Evolutionary conservation across 2,797 vertebrate genomes (phyloP).

Genomic region (Echiichthys vipera): DNA sequence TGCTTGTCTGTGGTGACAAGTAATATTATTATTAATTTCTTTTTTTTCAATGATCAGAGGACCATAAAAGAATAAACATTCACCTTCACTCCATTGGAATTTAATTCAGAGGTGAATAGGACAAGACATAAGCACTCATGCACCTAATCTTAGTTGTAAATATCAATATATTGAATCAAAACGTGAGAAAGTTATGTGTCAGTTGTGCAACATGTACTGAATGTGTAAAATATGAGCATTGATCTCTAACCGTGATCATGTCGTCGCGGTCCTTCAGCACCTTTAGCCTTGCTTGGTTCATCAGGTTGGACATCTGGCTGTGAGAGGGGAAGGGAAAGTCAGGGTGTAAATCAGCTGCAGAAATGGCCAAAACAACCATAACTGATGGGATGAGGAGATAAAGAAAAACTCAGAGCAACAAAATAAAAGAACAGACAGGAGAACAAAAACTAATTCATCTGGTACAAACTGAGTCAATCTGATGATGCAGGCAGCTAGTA

Average conservation of each 20-base stretch:
- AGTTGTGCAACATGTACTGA: not conserved
- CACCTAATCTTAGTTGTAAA: not conserved
- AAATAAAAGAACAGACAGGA: not conserved
- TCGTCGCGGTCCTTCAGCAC: conserved; percentile 95
- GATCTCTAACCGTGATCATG: conserved; percentile 91
- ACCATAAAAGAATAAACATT: not conserved
- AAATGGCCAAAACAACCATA: not conserved
- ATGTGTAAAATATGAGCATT: not conserved
- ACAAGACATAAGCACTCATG: not conserved
- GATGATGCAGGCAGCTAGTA: not conserved
- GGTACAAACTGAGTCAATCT: not conserved
- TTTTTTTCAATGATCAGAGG: not conserved
- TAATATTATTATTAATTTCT: no score
- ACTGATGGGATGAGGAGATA: not conserved
- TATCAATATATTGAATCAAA: not conserved
- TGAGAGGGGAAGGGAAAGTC: not conserved
- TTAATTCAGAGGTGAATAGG: not conserved
- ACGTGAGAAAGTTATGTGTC: not conserved
- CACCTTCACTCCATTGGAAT: not conserved
- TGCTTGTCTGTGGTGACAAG: not conserved
- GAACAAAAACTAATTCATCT: no score
- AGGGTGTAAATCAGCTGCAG: not conserved
- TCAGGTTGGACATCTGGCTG: conserved; percentile 97
- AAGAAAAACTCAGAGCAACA: not conserved
- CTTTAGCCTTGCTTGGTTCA: conserved; percentile 96